Conservation (phyloP, 2,113 vertebrate genomes). For the Anarrhichthys ocellatus region DNA sequence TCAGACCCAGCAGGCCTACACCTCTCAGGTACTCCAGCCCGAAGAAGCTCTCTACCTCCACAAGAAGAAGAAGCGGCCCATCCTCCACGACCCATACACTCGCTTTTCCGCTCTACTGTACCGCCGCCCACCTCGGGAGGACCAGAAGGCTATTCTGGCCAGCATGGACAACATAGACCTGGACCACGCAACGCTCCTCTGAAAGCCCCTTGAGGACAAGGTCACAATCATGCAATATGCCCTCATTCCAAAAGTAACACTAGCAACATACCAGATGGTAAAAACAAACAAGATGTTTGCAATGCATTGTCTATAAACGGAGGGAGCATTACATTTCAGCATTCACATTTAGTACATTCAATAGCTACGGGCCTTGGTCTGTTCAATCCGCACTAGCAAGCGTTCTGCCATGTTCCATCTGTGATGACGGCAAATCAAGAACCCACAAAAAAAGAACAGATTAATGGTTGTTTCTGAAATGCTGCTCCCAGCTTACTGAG, state of each 20-base stretch:
- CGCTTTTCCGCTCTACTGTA: slow-evolving; percentile 94
- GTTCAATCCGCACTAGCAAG: slow-evolving; percentile 42
- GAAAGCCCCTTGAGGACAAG: slow-evolving; percentile 49
- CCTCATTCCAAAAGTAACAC: slow-evolving; percentile 44
- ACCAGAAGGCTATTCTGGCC: slow-evolving; percentile 97
- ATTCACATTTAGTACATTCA: slow-evolving; percentile 37
- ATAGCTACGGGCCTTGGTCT: slow-evolving; percentile 35
- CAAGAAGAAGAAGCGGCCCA: slow-evolving; percentile 95
- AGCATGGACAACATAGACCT: slow-evolving; percentile 94
- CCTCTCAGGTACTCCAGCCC: slow-evolving; percentile 97
- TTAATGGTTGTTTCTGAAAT: not conserved
- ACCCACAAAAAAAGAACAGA: not conserved
- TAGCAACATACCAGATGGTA: slow-evolving; percentile 12
- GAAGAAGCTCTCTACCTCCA: slow-evolving; percentile 99
- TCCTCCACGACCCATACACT: slow-evolving; percentile 93
- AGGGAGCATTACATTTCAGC: slow-evolving; percentile 41
- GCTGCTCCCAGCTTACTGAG: not conserved
- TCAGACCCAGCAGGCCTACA: slow-evolving; percentile 97
- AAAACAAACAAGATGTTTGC: slow-evolving; percentile 35
- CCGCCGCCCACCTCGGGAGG: slow-evolving; percentile 90
- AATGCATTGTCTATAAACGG: slow-evolving; percentile 20
- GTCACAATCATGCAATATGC: slow-evolving; percentile 41
- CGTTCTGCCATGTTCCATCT: slow-evolving; percentile 33
- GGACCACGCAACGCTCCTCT: slow-evolving; percentile 85
- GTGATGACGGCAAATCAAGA: not conserved